A percentile compares a stretch with the other conserved stretches of the same genome.
Evolutionary conservation across 2,888 invertebrate species (phyloP).

Genomic region (Leistus spinibarbis): DNA sequence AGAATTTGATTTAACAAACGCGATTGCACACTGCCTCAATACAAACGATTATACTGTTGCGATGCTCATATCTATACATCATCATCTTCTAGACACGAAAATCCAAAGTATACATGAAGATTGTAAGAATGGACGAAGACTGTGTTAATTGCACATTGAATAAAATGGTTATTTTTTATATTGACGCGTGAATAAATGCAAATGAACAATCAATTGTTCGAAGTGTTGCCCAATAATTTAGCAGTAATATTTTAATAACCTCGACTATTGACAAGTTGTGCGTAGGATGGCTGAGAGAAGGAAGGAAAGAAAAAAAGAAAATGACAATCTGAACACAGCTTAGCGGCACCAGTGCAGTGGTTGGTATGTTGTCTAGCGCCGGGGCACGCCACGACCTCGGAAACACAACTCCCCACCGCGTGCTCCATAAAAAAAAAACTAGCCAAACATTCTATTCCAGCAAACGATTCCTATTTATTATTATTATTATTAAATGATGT

Average conservation of each 20-base stretch:
- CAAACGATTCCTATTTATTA: too few species aligned
- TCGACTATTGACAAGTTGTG: constrained; percentile 36
- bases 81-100: not conserved
- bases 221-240: constrained; percentile 37
- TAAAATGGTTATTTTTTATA: too few species aligned
- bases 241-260: constrained; percentile 38
- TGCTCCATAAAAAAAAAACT: too few species aligned
- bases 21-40: not conserved
- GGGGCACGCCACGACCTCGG: not conserved
- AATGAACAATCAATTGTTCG: constrained; percentile 33
- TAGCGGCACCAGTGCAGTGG: not conserved
- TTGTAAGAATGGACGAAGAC: too few species aligned
- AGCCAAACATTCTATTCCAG: too few species aligned
- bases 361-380: constrained; percentile 1
- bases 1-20: not conserved
- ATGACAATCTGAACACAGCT: not conserved
- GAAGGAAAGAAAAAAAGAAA: constrained; percentile 21
- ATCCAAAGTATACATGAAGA: too few species aligned
- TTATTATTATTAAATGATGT: too few species aligned
- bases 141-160: too few species aligned
- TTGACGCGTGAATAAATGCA: not conserved
- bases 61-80: not conserved
- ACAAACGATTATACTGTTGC: too few species aligned
- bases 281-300: constrained; percentile 31
- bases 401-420: not conserved